Conservation (phyloP, 2,888 invertebrate genomes). For the Drosophila subquinaria region DNA sequence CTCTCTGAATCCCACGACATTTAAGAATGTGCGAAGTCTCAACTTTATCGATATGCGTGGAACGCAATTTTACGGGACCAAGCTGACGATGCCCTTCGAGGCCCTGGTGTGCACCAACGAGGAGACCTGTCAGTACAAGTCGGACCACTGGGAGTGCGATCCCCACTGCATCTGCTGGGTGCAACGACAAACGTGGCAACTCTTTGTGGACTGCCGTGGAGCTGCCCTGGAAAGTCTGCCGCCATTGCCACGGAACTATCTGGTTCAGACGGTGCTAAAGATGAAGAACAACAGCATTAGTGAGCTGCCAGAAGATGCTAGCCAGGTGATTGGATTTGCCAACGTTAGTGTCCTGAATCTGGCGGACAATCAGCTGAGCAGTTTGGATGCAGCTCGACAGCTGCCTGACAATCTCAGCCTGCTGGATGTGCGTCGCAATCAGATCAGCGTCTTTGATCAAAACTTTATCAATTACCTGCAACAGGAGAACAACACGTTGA, state of each 20-base stretch:
- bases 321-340: constrained; percentile 83
- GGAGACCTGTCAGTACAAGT: constrained; percentile 87
- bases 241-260: constrained; percentile 65
- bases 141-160: constrained; percentile 85
- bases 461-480: constrained; percentile 84
- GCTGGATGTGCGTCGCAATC: constrained; percentile 87
- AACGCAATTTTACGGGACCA: constrained; percentile 86
- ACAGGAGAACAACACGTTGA: constrained; percentile 85
- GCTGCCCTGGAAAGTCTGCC: constrained; percentile 85
- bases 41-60: constrained; percentile 86
- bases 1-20: constrained; percentile 85
- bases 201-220: constrained; percentile 86
- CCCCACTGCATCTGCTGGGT: constrained; percentile 86
- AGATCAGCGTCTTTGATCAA: constrained; percentile 86
- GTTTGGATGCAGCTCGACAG: constrained; percentile 75
- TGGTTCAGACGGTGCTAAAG: constrained; percentile 83
- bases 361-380: constrained; percentile 86
- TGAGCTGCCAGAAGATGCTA: constrained; percentile 75
- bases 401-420: constrained; percentile 85
- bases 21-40: constrained; percentile 87
- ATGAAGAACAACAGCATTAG: constrained; percentile 84
- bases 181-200: constrained; percentile 82
- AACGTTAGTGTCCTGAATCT: constrained; percentile 86
- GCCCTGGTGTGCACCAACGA: constrained; percentile 55
- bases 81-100: constrained; percentile 53